Conservation (phyloP, 2,888 invertebrate species). For the Drosophila pseudotalamancana region DNA sequence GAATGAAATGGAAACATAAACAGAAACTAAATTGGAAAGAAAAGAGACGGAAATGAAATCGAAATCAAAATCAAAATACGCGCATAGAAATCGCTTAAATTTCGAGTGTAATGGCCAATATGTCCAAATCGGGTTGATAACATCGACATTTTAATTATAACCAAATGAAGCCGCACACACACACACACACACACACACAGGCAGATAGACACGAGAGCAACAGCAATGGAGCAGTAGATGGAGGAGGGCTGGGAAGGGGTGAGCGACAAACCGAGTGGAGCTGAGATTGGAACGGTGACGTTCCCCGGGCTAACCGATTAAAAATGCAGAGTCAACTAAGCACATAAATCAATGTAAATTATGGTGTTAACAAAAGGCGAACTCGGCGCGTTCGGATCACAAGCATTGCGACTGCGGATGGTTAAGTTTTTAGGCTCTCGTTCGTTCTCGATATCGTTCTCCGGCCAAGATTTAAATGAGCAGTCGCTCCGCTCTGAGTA, state of each 20-base stretch:
- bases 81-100: slow-evolving; percentile 81
- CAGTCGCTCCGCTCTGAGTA: slow-evolving; percentile 45
- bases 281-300: slow-evolving; percentile 14
- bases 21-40: not conserved
- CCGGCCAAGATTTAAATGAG: slow-evolving; percentile 71
- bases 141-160: slow-evolving; percentile 82
- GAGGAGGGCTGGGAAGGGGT: not conserved
- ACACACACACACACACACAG: slow-evolving; percentile 16
- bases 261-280: slow-evolving; percentile 7
- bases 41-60: slow-evolving; percentile 40
- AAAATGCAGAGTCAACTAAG: slow-evolving; percentile 80
- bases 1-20: not conserved
- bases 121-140: slow-evolving; percentile 80
- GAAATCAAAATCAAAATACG: slow-evolving; percentile 63
- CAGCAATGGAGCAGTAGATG: not conserved
- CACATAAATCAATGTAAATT: slow-evolving; percentile 82
- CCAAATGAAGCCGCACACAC: slow-evolving; percentile 75
- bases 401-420: slow-evolving; percentile 26
- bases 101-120: slow-evolving; percentile 80
- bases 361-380: slow-evolving; percentile 82
- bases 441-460: slow-evolving; percentile 5
- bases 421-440: slow-evolving; percentile 16
- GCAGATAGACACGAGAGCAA: not conserved
- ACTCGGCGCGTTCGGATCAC: slow-evolving; percentile 65
- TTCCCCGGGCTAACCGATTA: slow-evolving; percentile 69